Evolutionary conservation across 2,888 invertebrate species (phyloP).

Genomic region (Tetranychus truncatus): DNA sequence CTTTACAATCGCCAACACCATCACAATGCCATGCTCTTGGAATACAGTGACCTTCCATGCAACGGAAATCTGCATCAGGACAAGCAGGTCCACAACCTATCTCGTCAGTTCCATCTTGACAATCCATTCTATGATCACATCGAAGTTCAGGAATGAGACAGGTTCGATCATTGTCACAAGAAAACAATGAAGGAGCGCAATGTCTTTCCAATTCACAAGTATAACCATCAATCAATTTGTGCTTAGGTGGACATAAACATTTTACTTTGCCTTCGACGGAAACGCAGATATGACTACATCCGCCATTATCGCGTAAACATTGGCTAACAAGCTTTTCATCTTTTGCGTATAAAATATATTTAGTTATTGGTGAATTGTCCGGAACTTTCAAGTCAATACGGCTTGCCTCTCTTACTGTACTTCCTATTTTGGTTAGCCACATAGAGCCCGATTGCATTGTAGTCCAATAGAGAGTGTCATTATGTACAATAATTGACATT

Average conservation of each 20-base stretch:
- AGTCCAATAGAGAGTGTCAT: constrained; percentile 25
- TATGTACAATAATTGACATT: constrained; percentile 22
- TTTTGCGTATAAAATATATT: constrained; percentile 27
- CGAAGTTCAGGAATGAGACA: constrained; percentile 24
- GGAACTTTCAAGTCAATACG: not conserved
- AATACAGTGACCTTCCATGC: constrained; percentile 17
- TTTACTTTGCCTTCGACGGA: constrained; percentile 10
- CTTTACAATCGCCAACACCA: constrained; percentile 18
- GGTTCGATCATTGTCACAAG: constrained; percentile 42
- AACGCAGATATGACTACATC: constrained; percentile 53
- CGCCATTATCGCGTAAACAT: constrained; percentile 43
- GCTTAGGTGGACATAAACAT: constrained; percentile 16
- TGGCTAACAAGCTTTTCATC: not conserved
- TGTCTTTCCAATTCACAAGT: constrained; percentile 18
- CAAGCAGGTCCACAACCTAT: constrained; percentile 17
- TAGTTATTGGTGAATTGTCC: constrained; percentile 8
- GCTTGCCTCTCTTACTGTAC: not conserved
- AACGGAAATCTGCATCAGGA: constrained; percentile 4
- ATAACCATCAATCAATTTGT: constrained; percentile 6
- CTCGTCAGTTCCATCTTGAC: constrained; percentile 28
- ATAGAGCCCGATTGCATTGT: constrained; percentile 17
- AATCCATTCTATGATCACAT: constrained; percentile 27
- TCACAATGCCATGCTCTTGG: constrained; percentile 20
- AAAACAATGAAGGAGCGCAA: constrained; percentile 22
- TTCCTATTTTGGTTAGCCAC: not conserved